A percentile compares a stretch with the other conserved stretches of the same genome.
phyloP scores from a whole-genome alignment of 2,888 invertebrate species.

The Flexamia atlantica region DNA sequence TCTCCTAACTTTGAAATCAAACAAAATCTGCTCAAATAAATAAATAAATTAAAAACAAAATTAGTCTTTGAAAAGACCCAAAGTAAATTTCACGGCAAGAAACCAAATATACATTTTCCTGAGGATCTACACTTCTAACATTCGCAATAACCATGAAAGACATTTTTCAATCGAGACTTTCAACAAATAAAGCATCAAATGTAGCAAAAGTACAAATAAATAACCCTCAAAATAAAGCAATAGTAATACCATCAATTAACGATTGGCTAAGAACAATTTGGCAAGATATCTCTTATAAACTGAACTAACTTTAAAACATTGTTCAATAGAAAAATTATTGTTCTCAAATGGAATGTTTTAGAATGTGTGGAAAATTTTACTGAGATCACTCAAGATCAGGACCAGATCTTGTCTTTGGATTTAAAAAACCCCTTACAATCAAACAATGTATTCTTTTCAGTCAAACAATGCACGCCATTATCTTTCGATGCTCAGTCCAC shows the following conservation, averaged over 20 bases:
- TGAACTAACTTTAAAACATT: constrained; percentile 4
- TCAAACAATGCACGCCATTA: neutral
- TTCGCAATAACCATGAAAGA: constrained; percentile 9
- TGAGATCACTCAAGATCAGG: constrained; percentile 44
- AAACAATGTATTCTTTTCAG: neutral
- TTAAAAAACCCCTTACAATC: constrained; percentile 1
- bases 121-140: neutral
- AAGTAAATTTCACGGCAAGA: neutral
- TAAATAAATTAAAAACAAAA: neutral
- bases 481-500: neutral
- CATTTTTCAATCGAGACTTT: constrained; percentile 16
- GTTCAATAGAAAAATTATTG: neutral
- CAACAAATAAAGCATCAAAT: constrained; percentile 28
- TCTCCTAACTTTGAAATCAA: neutral
- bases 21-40: neutral
- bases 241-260: constrained; percentile 37
- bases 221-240: constrained; percentile 27
- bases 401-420: constrained; percentile 39
- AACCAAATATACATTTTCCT: neutral
- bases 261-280: constrained; percentile 49
- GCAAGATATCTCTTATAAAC: constrained; percentile 32
- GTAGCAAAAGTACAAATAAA: constrained; percentile 23
- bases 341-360: constrained; percentile 16
- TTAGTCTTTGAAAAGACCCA: neutral
- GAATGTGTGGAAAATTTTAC: neutral